Base-by-base conservation (phyloP, 2,888 invertebrate species). In the Lepidocyrtoides sp. region DNA sequence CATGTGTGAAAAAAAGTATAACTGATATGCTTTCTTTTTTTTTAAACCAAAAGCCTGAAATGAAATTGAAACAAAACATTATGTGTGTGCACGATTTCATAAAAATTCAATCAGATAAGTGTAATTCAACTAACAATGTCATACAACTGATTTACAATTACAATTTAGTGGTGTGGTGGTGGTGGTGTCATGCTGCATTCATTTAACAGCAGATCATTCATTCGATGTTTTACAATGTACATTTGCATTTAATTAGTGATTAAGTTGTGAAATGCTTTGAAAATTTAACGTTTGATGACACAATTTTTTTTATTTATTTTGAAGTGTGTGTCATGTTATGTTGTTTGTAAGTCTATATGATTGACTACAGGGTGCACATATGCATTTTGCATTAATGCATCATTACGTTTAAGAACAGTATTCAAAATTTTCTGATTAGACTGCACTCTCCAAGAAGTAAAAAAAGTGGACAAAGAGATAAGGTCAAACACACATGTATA, bases 261-360 rank as follows among this genome's bases (percentile, higher is more conserved):
- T 83, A 66, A 36, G 32, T 83, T 83, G 83, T 83, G 83, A 83
- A 83, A 66, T 66, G 23, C 23, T 32, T 44, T 36, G 54, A 63
- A 63, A 44, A 12, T 82, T 82, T 7, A n/a, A 60, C 29, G 36
- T 51, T 54, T 82, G 60, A 82, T 82, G 82, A 63, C 82, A 83
- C 66, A 83, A 83, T 83, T 83, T 29, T n/a, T n/a, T 69, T 26
- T 81, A 17, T 26, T 75, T 26, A 48, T n/a, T 3, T 48, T 60
- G 26, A 69, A 69, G 66, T 69, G 66, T 36, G 36, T 36, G 23
- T 3, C 20, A 1, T 23, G 23, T 48, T 60, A 60, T 48, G 48
- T n/a, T 14, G 57, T 8, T 20, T 57, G 23, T n/a, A 48, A 48
- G n/a, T 48, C 12, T 48, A 23, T 20, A 23, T 69, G 36, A 36